Evolutionary conservation across 2,113 vertebrate genomes (phyloP).

Genomic region (Formicarius rufipectus): DNA sequence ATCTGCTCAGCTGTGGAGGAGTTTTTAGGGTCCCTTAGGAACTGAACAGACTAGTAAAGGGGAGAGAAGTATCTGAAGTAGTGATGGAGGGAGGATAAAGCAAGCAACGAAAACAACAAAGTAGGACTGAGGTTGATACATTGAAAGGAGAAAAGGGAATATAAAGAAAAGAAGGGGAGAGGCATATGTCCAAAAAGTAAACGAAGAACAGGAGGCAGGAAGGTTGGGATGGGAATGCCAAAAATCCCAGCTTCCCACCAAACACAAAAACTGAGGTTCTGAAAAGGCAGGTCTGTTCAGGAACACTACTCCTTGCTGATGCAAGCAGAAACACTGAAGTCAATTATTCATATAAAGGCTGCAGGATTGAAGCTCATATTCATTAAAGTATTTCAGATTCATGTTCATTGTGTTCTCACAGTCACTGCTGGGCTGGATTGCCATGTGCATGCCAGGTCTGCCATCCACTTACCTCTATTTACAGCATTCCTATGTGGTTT

Average conservation of each 20-base stretch:
- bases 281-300: neutral
- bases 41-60: neutral
- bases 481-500: neutral
- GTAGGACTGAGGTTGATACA: neutral
- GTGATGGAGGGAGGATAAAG: neutral
- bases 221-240: neutral
- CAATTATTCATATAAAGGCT: neutral
- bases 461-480: neutral
- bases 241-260: neutral
- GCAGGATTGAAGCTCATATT: neutral
- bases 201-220: neutral
- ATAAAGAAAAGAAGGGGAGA: constrained; percentile 12
- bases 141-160: constrained; percentile 16
- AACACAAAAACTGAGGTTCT: neutral
- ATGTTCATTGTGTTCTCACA: accelerated
- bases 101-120: constrained; percentile 49
- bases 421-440: neutral
- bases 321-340: neutral
- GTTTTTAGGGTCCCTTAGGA: constrained; percentile 19
- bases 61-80: constrained; percentile 31
- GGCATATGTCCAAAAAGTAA: neutral
- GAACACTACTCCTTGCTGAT: neutral
- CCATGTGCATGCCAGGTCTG: accelerated
- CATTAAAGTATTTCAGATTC: neutral
- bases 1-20: constrained; percentile 15